A percentile compares a stretch with the other conserved stretches of the same genome.
Conservation (phyloP, 2,888 invertebrate genomes). For the Andrena bicolor region DNA sequence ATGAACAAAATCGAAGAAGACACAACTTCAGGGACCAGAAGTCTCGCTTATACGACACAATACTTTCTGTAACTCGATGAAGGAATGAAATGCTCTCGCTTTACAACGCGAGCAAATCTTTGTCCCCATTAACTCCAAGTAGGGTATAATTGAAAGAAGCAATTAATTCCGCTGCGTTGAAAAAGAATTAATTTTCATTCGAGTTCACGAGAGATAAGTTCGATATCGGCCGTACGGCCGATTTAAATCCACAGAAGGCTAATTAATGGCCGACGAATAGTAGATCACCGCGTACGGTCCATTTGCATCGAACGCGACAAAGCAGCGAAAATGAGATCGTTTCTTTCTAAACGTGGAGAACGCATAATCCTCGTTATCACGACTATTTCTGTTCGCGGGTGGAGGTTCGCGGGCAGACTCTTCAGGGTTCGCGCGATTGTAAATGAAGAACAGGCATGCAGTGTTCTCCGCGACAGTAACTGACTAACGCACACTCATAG, state of each 20-base stretch:
- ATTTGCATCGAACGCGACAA: not conserved
- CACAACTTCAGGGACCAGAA: too few relatives aligned
- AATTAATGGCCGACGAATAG: not conserved
- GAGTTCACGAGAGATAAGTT: not conserved
- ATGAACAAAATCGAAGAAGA: too few relatives aligned
- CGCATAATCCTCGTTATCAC: conserved; percentile 58
- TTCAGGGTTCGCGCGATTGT: conserved; percentile 40
- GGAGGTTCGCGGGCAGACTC: conserved; percentile 52
- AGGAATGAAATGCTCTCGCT: too few relatives aligned
- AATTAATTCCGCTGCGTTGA: not conserved
- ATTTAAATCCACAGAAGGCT: conserved; percentile 2
- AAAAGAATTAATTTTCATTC: not conserved
- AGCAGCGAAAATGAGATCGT: conserved; percentile 7
- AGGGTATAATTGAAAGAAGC: not conserved
- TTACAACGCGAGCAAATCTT: too few relatives aligned
- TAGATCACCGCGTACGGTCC: not conserved
- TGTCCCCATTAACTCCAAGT: not conserved
- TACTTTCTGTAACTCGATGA: too few relatives aligned
- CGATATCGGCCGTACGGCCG: not conserved
- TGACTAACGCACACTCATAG: conserved; percentile 46
- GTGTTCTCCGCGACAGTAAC: conserved; percentile 61
- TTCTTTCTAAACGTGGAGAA: conserved; percentile 10
- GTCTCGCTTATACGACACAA: too few relatives aligned
- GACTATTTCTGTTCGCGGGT: conserved; percentile 43
- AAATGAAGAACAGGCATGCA: conserved; percentile 61